Evolutionary conservation across 2,113 vertebrate species (phyloP).

Genomic region (Passer domesticus): DNA sequence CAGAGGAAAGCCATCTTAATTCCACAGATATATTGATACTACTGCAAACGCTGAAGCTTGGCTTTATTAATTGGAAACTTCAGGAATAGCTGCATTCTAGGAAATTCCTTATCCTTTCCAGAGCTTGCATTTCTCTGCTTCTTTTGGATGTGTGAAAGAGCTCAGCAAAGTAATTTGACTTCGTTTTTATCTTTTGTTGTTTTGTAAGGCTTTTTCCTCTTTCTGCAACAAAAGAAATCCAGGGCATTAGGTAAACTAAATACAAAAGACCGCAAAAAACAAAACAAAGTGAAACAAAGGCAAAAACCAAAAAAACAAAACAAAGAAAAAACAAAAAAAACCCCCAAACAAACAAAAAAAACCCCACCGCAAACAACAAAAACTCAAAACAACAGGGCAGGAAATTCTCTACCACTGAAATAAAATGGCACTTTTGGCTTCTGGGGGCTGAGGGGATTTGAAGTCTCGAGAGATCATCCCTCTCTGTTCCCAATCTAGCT

Average conservation of each 20-base stretch:
- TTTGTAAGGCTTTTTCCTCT: constrained; percentile 14
- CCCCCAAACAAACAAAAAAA: too few relatives aligned
- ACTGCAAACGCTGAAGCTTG: neutral
- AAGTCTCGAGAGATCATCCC: neutral
- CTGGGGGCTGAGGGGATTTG: neutral
- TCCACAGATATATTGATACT: neutral
- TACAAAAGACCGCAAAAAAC: neutral
- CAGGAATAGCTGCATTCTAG: neutral
- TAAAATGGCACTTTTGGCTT: constrained; percentile 13
- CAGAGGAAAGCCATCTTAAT: neutral
- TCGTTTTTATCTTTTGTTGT: neutral
- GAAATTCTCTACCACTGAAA: constrained; percentile 3
- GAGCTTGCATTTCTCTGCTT: neutral
- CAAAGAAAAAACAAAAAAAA: too few relatives aligned
- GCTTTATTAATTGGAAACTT: neutral
- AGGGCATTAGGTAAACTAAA: neutral
- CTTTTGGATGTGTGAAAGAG: neutral
- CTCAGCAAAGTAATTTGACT: constrained; percentile 1
- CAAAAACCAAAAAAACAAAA: neutral
- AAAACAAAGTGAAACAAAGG: neutral
- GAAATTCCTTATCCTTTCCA: neutral
- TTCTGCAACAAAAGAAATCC: neutral
- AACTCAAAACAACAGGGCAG: neutral
- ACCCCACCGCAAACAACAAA: too few relatives aligned
- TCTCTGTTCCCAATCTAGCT: neutral